These are phyloP conservation scores for Lacerta bilineata DNA, from an alignment of 2,797 vertebrate species.

Conservation along the genomic window DNA sequence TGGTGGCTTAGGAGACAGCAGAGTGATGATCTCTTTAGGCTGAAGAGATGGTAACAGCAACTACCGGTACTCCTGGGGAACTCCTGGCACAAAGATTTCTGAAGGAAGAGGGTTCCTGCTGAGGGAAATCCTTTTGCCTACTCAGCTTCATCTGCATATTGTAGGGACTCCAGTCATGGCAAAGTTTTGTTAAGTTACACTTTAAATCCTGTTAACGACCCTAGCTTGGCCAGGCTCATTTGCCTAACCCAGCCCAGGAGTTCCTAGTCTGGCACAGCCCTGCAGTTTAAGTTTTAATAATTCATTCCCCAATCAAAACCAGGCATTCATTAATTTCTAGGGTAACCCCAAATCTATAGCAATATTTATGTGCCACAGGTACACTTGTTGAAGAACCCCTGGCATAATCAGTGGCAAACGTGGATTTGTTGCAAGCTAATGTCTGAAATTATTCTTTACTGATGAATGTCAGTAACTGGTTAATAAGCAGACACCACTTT, in stretches of 20 bases:
- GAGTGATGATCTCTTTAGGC: neutral
- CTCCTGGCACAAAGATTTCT: neutral
- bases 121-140: neutral
- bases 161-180: neutral
- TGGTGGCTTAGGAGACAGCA: neutral
- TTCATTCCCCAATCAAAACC: too few relatives aligned
- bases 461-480: too few relatives aligned
- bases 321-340: too few relatives aligned
- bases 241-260: too few relatives aligned
- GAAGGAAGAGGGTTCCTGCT: neutral
- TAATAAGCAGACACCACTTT: too few relatives aligned
- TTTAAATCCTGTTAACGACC: neutral
- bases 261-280: too few relatives aligned
- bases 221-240: neutral
- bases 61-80: neutral
- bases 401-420: neutral
- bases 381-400: too few relatives aligned
- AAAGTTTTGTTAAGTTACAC: neutral
- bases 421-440: too few relatives aligned
- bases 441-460: too few relatives aligned
- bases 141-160: neutral
- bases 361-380: too few relatives aligned
- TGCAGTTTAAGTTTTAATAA: too few relatives aligned
- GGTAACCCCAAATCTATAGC: too few relatives aligned
- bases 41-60: neutral